Base-by-base conservation (phyloP, 2,113 vertebrate species). In the Neolamprologus kungweensis region DNA sequence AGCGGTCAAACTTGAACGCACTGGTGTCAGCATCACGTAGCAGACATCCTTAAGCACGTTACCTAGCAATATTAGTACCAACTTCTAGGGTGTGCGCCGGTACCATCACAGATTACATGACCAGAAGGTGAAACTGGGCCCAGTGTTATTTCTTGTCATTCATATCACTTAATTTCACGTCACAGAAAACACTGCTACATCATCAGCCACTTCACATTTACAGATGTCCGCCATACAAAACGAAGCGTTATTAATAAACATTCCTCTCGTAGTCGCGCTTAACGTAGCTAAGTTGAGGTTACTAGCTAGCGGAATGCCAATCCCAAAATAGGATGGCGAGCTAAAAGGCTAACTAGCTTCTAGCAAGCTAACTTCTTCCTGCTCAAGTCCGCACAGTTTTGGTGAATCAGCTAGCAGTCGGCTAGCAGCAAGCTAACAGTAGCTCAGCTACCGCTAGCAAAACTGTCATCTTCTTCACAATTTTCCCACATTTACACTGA, bases 281-380 rank as follows among this genome's bases (percentile, higher is more conserved):
- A 88, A 78, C 28, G 17, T 81, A 83, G 85, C 87, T 60, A 87
- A 80, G 55, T 88, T 86, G 53, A 87, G 84, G 92, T 89, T 87
- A 90, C 88, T 54, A 86, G 89, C 88, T 90, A 92, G 82, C 90
- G 82, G 85, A 94, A 94, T 94, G 89, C 93, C 94, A 94, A 83
- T 92, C 94, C 93, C 85, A 92, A 93, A 95, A 95, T 94, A 95
- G 94, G 93, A 92, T 87, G 92, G 80, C 85, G 88, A 90, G 92
- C 93, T 94, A 91, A 85, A 33, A 68, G n/a, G 93, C 92, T 94
- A 94, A 81, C 85, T 87, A 85, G 90, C 87, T n/a, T 47, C 17
- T 31, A 89, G 85, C 91, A 87, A 82, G 94, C 94, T 94, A 78
- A 89, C 85, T 78, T 84, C 93, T 94, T 92, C 92, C 92, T 93